Base-by-base conservation (phyloP, 2,113 vertebrate genomes). In the Pleuronectes platessa region DNA sequence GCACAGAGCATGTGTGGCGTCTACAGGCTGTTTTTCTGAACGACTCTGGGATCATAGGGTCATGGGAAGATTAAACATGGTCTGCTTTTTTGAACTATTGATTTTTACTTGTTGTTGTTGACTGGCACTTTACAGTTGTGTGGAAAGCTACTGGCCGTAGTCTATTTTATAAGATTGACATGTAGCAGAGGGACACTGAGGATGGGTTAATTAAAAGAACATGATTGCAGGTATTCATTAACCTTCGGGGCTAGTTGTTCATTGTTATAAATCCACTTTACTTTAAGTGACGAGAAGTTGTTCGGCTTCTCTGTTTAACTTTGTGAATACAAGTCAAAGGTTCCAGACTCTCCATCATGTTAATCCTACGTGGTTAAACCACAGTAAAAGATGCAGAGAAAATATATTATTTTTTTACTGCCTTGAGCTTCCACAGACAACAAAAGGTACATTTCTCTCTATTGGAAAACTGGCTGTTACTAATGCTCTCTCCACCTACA, bases 61-160 rank as follows among this genome's bases (percentile, higher is more conserved):
- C 90, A 85, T 84, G 88, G 89, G 89, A 91, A 91, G 73, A 87
- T 85, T 86, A 89, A 87, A 91, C 85, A 83, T 61, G 60, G 51
- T 15, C 47, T 64, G 21, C 47, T 24, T 59, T 75, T 58, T 45
- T 76, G 24, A 73, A 65, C 56, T 66, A n/a, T 53, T 72, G 55
- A 75, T 79, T 78, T 77, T 24, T 68, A 35, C 24, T 66, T 49
- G 14, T 70, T 75, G 62, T 76, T 83, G 64, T 59, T 63, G 71
- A 82, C 24, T 31, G 49, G 10, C 45, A 27, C 35, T 21, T 27
- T 14, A 17, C 4, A 49, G 31, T 62, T 62, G 23, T 27, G 20
- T 59, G 31, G 27, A 49, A 60, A 49, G 66, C 45, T 23, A 21
- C 47, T 18, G 59, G 24, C 54, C 55, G 42, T 23, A 55, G 23